Percentiles rank a stretch among this genome's conserved stretches.
These are phyloP conservation scores for Psittacula cyanocephala DNA, from an alignment of 2,113 vertebrate species.

Conservation along the genomic window DNA sequence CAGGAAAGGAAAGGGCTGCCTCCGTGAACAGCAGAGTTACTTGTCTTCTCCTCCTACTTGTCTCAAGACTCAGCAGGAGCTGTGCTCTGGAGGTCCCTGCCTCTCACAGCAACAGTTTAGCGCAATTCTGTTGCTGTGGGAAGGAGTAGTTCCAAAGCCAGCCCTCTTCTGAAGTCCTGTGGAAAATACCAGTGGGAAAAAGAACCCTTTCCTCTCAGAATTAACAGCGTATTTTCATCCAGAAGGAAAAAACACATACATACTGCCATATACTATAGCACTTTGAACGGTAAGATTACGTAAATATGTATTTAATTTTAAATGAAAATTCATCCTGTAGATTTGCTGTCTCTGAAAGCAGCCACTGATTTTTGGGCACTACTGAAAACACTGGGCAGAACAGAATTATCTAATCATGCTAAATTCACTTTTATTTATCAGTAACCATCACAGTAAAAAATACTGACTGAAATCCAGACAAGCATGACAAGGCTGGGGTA, in stretches of 20 bases:
- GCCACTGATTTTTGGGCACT: not conserved
- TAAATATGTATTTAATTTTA: not conserved
- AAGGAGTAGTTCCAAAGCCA: not conserved
- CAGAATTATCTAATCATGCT: not conserved
- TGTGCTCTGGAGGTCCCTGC: not conserved
- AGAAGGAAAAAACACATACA: not conserved
- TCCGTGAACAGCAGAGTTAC: not conserved
- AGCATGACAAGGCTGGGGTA: not conserved
- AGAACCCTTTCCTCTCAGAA: not conserved
- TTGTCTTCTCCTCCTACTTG: not conserved
- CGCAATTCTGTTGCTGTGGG: not conserved
- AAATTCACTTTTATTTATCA: not conserved
- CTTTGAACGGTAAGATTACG: not conserved
- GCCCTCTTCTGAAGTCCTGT: not conserved
- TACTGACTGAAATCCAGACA: not conserved
- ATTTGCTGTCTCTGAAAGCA: not conserved
- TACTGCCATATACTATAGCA: not conserved
- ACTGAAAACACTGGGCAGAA: not conserved
- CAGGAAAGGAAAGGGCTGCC: not conserved
- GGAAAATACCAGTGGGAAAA: not conserved
- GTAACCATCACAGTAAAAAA: not conserved
- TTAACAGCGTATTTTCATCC: not conserved
- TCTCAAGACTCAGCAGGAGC: not conserved
- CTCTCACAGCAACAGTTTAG: not conserved
- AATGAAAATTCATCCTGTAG: not conserved